These are phyloP conservation scores for Caenorhabditis imperialis DNA, from an alignment of 2,888 invertebrate species.

Conservation along the genomic window DNA sequence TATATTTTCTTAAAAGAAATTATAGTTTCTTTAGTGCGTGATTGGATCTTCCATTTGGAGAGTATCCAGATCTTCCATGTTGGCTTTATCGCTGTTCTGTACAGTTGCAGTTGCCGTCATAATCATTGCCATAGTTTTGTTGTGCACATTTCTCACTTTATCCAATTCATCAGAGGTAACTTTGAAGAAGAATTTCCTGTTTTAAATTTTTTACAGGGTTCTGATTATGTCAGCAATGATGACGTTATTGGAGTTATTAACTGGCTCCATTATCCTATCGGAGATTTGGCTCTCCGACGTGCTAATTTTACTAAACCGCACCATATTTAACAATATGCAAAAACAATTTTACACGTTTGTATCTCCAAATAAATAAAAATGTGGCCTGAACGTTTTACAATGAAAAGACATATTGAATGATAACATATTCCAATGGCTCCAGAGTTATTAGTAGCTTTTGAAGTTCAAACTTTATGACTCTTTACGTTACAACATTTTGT, in stretches of 20 bases:
- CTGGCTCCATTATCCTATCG: constrained; percentile 65
- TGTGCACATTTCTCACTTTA: constrained; percentile 59
- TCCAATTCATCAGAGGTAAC: constrained; percentile 47
- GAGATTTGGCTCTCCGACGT: constrained; percentile 53
- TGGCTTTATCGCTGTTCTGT: constrained; percentile 55
- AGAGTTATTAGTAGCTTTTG: no score
- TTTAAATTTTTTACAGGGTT: constrained; percentile 35
- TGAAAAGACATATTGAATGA: no score
- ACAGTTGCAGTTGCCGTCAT: constrained; percentile 59
- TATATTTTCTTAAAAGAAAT: background rate
- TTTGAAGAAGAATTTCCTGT: background rate
- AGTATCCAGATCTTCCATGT: constrained; percentile 54
- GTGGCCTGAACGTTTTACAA: no score
- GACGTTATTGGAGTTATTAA: constrained; percentile 63
- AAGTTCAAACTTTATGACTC: no score
- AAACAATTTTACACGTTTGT: no score
- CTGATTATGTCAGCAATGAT: constrained; percentile 55
- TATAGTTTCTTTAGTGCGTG: constrained; percentile 50
- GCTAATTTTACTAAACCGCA: no score
- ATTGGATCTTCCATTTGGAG: constrained; percentile 49
- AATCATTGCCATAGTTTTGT: constrained; percentile 54
- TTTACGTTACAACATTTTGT: no score
- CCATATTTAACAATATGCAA: no score
- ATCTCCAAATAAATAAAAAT: no score
- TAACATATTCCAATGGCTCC: no score